Evolutionary conservation across 2,797 vertebrate genomes (phyloP), one percentile per base, ranked within the genome.

Genomic region (Phyllotis vaccarum): DNA sequence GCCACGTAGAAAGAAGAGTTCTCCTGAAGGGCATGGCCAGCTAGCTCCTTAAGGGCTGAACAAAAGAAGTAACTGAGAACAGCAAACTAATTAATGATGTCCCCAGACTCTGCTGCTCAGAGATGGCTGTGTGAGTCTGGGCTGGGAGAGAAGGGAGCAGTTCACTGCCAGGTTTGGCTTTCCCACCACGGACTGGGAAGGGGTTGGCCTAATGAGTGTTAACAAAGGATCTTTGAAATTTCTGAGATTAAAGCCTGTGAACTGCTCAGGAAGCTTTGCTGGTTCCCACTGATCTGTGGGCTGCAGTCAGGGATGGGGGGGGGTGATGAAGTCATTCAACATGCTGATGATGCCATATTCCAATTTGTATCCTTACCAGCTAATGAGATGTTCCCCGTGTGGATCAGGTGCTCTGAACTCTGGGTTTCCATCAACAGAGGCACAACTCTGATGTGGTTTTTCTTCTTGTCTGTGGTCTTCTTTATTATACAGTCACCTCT

Each of bases 191-290:
- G 54, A 22, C 46, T 52, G 0, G 70, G 80, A 93, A 54, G 12
- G 52, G 43, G 60, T 82, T 58, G 43, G 58, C 56, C 79, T 95
- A 95, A 95, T 93, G 66, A 95, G 43, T 52, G 7, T 72, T 91
- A 78, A 37, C 86, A 68, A 82, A 86, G 49, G 34, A 52, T 86
- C 64, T 97, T 95, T 96, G 95, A 96, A 95, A 94, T 62, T 89
- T 72, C 70, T 81, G 89, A 96, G 89, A 97, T 95, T 90, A 95
- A 95, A 94, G 64, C 31, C 40, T 16, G 12, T 81, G 14, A 5
- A 16, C 86, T 95, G 96, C 78, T 74, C 43, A 86, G 70, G 86
- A 40, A 75, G 46, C 80, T 76, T 95, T 76, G 70, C 75, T 81
- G 34, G 40, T 92, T 95, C n/a, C 86, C 58, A 62, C 54, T 95